A percentile compares a stretch with the other conserved stretches of the same genome.
phyloP scores from a whole-genome alignment of 2,113 vertebrate species.

The Prietella phreatophila region DNA sequence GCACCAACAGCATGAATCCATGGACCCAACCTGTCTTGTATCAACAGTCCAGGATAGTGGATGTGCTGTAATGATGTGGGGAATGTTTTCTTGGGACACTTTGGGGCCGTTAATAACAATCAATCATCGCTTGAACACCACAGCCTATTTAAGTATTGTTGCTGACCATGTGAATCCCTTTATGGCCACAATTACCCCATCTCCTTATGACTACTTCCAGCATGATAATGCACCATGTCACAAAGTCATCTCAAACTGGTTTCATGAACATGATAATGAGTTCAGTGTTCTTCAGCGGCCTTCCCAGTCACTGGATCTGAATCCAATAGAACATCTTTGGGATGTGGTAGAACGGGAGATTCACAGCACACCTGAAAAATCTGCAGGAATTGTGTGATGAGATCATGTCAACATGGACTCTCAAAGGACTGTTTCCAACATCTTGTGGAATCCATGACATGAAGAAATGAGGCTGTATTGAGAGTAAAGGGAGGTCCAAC shows the following conservation, averaged over 20 bases:
- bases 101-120: not conserved
- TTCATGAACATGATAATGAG: not conserved
- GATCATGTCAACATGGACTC: not conserved
- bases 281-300: too few relatives aligned
- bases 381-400: not conserved
- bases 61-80: not conserved
- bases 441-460: not conserved
- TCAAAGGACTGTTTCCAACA: not conserved
- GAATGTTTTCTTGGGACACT: not conserved
- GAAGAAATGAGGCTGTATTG: not conserved
- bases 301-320: not conserved
- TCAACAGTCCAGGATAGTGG: not conserved
- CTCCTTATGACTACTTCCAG: not conserved
- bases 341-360: not conserved
- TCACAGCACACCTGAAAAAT: not conserved
- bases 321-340: not conserved
- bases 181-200: not conserved
- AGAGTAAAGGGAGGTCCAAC: not conserved
- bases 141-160: not conserved
- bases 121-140: not conserved
- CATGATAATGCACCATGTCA: not conserved
- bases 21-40: not conserved
- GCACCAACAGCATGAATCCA: not conserved
- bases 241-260: not conserved
- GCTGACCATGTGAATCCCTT: not conserved